Base-by-base conservation (phyloP, 1,140 invertebrate species). In the Drosophila fuyamai region DNA sequence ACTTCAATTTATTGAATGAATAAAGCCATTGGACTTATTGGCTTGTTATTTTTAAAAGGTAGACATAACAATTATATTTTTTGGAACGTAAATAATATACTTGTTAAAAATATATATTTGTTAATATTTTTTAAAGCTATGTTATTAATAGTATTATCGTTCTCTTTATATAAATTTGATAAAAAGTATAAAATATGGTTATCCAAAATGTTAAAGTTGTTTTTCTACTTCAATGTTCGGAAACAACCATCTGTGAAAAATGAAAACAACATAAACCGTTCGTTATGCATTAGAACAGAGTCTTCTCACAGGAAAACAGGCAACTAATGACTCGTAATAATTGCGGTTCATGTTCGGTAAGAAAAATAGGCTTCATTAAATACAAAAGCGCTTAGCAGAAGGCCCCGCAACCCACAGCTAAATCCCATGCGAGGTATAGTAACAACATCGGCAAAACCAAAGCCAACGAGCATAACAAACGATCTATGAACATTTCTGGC, bases 301-400 rank as follows among this genome's bases (percentile, higher is more conserved):
- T 46, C 23, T 67, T n/a, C 57, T 29, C 23, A 32, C 57, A 46
- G 66, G 65, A 56, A 76, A 67, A 50, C 66, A 47, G 80, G 71
- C 59, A 89, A 73, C 84, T 81, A 88, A 88, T 83, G 77, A 76
- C 53, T 81, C 62, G 66, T 89, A 84, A 89, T 89, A 88, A 89
- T 81, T 89, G 77, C 70, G 80, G 80, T 63, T 72, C 62, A 71
- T 85, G 70, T 76, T 85, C 43, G 55, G 59, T 56, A 67, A 62
- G 81, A 88, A 82, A 79, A 89, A 84, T 84, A 84, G 85, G 80
- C 84, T 81, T 84, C 85, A 84, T 84, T 84, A 84, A 78, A 89
- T 84, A 83, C 77, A 80, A 89, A 89, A 80, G 83, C 67, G 70
- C 58, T 79, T 79, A 76, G 62, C 65, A 86, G 72, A 70, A 54